Base-by-base conservation (phyloP, 2,113 vertebrate genomes). In the Cololabis saira region DNA sequence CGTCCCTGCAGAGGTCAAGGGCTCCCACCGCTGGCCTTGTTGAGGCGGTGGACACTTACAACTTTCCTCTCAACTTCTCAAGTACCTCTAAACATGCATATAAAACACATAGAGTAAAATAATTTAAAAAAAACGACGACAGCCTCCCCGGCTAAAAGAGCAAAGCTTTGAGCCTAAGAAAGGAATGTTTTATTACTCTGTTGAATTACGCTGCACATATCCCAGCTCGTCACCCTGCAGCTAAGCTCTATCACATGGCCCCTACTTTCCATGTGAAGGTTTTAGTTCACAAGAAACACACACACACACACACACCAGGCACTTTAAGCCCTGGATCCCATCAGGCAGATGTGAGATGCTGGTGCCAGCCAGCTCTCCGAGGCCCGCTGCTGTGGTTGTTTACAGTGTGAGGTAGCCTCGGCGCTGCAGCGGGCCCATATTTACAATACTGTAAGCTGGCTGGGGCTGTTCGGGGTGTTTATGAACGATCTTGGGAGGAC, bases 21-120 rank as follows among this genome's bases (percentile, higher is more conserved):
- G 90, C 92, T 93, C 91, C 92, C 91, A 94, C 93, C 93, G 87
- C 93, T 94, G 93, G 92, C 88, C 90, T 91, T 89, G 88, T 89
- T 85, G 88, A 90, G 90, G 84, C 78, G 81, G 80, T 87, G 88
- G 92, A 92, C 91, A 91, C 87, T 87, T 91, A 87, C 90, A 90
- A 92, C 87, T 92, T 92, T 92, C 87, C 85, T 90, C 91, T 89
- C 86, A 92, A 91, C 91, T 91, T 91, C 88, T 81, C 83, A 87
- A 91, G 89, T 89, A 78, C 72, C 77, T 86, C 74, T 70, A 83
- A 75, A 66, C 83, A 78, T 54, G 61, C 71, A 69, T 19, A 21
- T 44, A 64, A n/a, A 22, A 82, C 72, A 80, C 73, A 79, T 69
- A 81, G 6, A 74, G 78, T 71, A 78, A 74, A 83, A 55, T 66